Base-by-base conservation (phyloP, 2,888 invertebrate species). In the Tethea ocularis region DNA sequence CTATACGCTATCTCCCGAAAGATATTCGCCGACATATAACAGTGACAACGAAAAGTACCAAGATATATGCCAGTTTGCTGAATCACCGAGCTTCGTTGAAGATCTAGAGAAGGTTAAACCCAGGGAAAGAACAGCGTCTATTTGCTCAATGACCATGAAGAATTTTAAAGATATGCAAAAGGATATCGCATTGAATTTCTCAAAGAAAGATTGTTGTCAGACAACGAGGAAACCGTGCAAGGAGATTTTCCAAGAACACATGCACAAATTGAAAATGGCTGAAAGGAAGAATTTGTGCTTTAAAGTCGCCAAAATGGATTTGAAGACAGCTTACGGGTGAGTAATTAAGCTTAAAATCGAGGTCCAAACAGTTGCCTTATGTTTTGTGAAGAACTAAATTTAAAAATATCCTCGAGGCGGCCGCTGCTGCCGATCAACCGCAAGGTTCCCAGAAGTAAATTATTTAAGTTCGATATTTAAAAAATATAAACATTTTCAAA, bases 141-240 rank as follows among this genome's bases (percentile, higher is more conserved):
- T 72, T 0, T 75, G 78, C 0, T 78, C 83, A 0, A 80, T 86
- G 82, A 84, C 84, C 0, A 80, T 86, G 84, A 86, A 90, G 58
- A 84, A 87, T 36, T 91, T 84, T 55, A 91, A 91, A 15, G 91
- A 91, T 60, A 54, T 87, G 60, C 91, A 90, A 66, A 91, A 87
- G 62, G 88, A 89, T 58, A 77, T 91, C 1, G 72, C 79, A 0
- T 68, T 70, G 10, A 70, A 69, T 2, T 89, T 86, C 59, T 81
- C 87, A 0, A 89, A 88, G 68, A 83, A 75, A 56, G 84, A 88
- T 1, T 92, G 92, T 61, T 92, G 92, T 57, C 78, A 82, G 54
- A 60, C 72, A 0, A 76, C 74, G 1, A 73, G 83, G 58, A 83
- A 76, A 41, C 57, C 71, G 0, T 86, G 86, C 52, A 85, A 81